Conservation (phyloP, 2,888 invertebrate genomes). For the Caenorhabditis sp. region DNA sequence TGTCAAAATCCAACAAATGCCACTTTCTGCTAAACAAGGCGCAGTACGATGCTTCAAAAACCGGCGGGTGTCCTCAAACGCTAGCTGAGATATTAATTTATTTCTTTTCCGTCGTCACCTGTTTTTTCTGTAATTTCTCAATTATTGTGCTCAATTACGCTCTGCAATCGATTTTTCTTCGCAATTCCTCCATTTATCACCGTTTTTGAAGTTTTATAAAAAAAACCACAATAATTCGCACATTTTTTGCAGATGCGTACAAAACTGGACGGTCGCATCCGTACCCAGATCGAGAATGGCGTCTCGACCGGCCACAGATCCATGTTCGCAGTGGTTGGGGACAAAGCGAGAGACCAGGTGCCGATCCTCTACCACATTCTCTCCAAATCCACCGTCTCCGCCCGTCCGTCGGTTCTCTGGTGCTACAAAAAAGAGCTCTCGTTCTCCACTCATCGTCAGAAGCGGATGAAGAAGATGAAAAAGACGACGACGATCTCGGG, state of each 20-base stretch:
- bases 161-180: no score
- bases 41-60: no score
- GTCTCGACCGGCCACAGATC: conserved; percentile 91
- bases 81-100: no score
- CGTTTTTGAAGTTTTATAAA: background rate
- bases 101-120: no score
- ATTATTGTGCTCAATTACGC: no score
- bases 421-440: conserved; percentile 97
- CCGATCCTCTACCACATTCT: conserved; percentile 97
- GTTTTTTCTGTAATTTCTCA: no score
- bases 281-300: conserved; percentile 96
- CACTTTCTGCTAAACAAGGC: no score
- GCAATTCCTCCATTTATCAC: background rate
- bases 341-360: conserved; percentile 95
- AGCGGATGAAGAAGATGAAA: conserved; percentile 88
- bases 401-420: conserved; percentile 95
- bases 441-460: conserved; percentile 92
- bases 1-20: no score
- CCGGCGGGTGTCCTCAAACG: no score
- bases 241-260: conserved; percentile 85
- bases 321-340: conserved; percentile 94
- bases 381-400: conserved; percentile 92
- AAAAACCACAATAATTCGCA: no score
- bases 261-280: conserved; percentile 96
- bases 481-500: conserved; percentile 84